Percentiles rank a stretch among this genome's conserved stretches.
These are phyloP conservation scores for Halocaridina rubra DNA, from an alignment of 2,888 invertebrate genomes.

Conservation along the genomic window DNA sequence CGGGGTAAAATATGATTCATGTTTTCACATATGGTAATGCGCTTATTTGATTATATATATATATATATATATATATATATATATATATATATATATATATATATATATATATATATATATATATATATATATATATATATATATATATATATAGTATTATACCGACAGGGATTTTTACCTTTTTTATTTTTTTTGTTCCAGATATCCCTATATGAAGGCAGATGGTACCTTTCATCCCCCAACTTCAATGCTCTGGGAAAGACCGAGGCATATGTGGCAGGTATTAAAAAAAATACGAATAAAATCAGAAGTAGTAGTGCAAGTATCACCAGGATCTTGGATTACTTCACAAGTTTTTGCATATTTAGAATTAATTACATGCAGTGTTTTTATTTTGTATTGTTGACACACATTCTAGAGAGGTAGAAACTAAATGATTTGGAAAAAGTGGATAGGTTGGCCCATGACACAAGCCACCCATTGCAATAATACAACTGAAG, in stretches of 20 bases:
- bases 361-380: too few species aligned
- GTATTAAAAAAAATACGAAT: too few species aligned
- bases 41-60: not conserved
- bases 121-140: constrained; percentile 8
- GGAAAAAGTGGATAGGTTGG: too few species aligned
- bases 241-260: constrained; percentile 61
- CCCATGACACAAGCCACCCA: too few species aligned
- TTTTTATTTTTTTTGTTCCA: not conserved
- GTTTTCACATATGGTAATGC: not conserved
- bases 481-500: too few species aligned
- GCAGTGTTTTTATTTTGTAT: too few species aligned
- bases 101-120: constrained; percentile 20
- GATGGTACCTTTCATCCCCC: constrained; percentile 62
- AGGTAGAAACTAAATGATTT: too few species aligned
- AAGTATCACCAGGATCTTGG: too few species aligned
- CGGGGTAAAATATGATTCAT: too few species aligned
- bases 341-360: too few species aligned
- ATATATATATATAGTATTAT: not conserved
- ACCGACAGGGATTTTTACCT: not conserved
- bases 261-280: constrained; percentile 40
- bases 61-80: not conserved
- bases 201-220: constrained; percentile 50
- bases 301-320: too few species aligned
- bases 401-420: not conserved
- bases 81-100: constrained; percentile 6